These are phyloP conservation scores for Sapajus apella DNA, from an alignment of 2,113 vertebrate species.

Conservation along the genomic window DNA sequence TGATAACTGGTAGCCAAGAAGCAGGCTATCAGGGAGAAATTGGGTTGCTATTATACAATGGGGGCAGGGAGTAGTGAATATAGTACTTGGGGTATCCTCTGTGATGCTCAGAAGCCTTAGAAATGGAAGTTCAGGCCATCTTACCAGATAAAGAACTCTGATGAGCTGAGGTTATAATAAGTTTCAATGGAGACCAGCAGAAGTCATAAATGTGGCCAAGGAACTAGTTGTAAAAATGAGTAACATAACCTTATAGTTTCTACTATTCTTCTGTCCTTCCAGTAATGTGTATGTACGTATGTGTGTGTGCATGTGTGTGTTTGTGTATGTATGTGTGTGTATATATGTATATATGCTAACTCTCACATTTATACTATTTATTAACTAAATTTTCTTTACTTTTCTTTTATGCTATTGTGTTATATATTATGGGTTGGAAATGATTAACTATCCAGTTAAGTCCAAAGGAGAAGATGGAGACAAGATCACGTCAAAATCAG, in stretches of 20 bases:
- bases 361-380: background rate
- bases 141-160: background rate
- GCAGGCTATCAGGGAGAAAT: background rate
- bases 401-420: background rate
- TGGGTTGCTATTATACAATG: background rate
- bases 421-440: background rate
- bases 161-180: background rate
- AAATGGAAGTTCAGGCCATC: background rate
- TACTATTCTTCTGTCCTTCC: background rate
- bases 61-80: background rate
- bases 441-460: background rate
- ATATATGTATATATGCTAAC: background rate
- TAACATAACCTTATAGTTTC: background rate
- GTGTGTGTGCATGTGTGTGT: background rate
- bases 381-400: background rate
- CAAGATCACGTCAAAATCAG: background rate
- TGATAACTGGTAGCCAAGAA: background rate
- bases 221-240: background rate
- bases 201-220: background rate
- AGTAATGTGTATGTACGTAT: background rate
- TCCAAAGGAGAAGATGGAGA: background rate
- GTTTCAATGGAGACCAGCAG: background rate
- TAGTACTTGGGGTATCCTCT: background rate
- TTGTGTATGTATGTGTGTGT: background rate
- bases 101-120: background rate